Evolutionary conservation across 2,797 vertebrate species (phyloP), one percentile per base, ranked within the genome.

Genomic region (Huso huso): DNA sequence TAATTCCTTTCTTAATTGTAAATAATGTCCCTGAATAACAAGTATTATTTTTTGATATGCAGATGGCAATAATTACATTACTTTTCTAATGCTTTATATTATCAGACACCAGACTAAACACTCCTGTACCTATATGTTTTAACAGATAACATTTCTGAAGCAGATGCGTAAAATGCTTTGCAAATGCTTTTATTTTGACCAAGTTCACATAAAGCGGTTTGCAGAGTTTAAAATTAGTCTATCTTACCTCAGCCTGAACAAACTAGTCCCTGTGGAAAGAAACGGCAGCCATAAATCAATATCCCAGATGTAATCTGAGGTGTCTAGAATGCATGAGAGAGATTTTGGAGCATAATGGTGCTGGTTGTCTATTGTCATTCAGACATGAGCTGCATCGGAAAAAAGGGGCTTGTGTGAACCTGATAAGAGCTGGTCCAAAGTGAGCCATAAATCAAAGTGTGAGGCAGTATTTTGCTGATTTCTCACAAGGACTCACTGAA

Each of bases 341-440:
- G 90, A 91, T 92, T 93, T 90, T 84, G 73, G 82, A 90, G 90
- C 87, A 93, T 95, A 95, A 95, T 94, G 91, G 87, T 82, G 87
- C 84, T 84, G 89, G 91, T 92, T 91, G 88, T 93, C 93, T 86
- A 94, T 96, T 97, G 94, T 98, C 93, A 94, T 94, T 94, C 91
- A 93, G 91, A 91, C 90, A 87, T 79, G 88, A 88, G 88, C 92
- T 85, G 92, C 90, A 90, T 92, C 89, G 87, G 87, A 86, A 91
- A 91, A 18, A 85, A 65, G 70, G 78, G 84, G 84, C 82, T 89
- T 95, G 94, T 92, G 90, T 86, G 91, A 93, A 91, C 88, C 92
- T 91, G 94, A 97, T 98, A 98, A 98, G 94, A 89, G 86, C 84
- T 84, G 87, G 87, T 91, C 87, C 88, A 87, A 93, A 94, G 89